Conservation (phyloP, 2,888 invertebrate species). For the Chrysolina americana region DNA sequence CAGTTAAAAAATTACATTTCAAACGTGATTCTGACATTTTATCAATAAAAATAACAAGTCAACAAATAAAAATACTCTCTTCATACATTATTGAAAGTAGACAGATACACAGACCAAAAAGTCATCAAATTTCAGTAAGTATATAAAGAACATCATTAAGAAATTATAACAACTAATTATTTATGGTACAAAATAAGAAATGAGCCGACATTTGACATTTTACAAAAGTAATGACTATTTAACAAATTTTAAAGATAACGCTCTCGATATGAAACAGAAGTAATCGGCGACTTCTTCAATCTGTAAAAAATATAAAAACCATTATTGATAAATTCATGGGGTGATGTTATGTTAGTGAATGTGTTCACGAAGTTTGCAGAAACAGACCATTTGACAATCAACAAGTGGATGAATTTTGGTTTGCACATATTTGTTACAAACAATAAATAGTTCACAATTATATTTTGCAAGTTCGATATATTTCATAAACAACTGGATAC, state of each 20-base stretch:
- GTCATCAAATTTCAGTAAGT: too few species aligned
- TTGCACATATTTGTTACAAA: too few species aligned
- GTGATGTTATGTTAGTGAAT: too few species aligned
- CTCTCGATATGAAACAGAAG: slow-evolving; percentile 84
- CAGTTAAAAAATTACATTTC: slow-evolving; percentile 3
- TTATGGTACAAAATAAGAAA: not conserved
- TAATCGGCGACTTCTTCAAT: slow-evolving; percentile 96
- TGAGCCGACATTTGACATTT: not conserved
- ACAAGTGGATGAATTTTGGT: too few species aligned
- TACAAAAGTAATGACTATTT: slow-evolving; percentile 31
- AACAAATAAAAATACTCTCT: slow-evolving; percentile 2
- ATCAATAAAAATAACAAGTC: slow-evolving; percentile 3
- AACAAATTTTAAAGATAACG: slow-evolving; percentile 73
- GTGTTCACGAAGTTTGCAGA: not conserved
- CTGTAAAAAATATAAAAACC: slow-evolving; percentile 69
- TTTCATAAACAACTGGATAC: too few species aligned
- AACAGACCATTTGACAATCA: not conserved
- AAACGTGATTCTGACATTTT: not conserved
- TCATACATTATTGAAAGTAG: not conserved
- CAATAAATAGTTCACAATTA: too few species aligned
- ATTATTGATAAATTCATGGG: not conserved
- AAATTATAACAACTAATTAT: not conserved
- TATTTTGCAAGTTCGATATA: too few species aligned
- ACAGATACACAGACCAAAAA: too few species aligned
- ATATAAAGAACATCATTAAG: not conserved